Conservation (phyloP, 2,113 vertebrate species). For the Neolamprologus tretocephalus region DNA sequence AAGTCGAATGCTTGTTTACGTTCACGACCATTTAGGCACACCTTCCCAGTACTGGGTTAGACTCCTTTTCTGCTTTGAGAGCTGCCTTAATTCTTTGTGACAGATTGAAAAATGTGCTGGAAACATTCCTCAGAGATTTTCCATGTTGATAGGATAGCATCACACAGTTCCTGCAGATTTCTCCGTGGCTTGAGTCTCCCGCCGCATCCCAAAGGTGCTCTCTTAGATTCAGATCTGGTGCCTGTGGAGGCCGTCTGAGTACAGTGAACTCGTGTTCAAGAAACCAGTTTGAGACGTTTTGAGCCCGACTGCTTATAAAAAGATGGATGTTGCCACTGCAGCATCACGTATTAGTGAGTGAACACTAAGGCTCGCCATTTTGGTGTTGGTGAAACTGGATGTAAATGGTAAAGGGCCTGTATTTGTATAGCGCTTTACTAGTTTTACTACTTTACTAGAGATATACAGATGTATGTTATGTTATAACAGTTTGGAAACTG, state of each 20-base stretch:
- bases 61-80: not conserved
- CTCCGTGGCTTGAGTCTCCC: not conserved
- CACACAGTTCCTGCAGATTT: not conserved
- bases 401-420: not conserved
- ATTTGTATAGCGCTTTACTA: not conserved
- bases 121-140: not conserved
- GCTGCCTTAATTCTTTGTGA: not conserved
- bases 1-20: fast-evolving
- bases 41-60: not conserved
- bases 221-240: not conserved
- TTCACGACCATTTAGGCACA: not conserved
- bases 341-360: not conserved
- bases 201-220: fast-evolving
- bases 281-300: not conserved
- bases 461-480: not conserved
- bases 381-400: not conserved
- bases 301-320: fast-evolving
- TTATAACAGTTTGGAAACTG: not conserved
- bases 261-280: not conserved
- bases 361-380: not conserved
- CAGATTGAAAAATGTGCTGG: not conserved
- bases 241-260: not conserved
- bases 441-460: not conserved
- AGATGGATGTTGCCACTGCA: not conserved
- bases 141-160: not conserved